Evolutionary conservation across 2,888 invertebrate genomes (phyloP).

Genomic region (Lochmaea crataegi): DNA sequence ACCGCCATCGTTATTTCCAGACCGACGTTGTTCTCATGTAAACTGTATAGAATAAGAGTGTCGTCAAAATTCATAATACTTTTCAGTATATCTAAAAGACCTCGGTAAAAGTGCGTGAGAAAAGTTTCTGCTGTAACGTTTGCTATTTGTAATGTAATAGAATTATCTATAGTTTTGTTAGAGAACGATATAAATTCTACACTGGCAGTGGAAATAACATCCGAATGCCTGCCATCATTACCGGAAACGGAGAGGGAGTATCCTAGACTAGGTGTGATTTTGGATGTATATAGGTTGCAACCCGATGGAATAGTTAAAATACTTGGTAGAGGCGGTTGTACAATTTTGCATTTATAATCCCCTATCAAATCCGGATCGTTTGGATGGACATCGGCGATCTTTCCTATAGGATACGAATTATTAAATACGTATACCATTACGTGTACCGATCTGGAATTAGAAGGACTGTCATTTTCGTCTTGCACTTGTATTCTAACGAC

Average conservation of each 20-base stretch:
- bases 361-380: slow-evolving; percentile 92
- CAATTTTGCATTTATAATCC: slow-evolving; percentile 86
- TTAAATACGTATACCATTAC: slow-evolving; percentile 83
- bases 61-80: slow-evolving; percentile 74
- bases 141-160: slow-evolving; percentile 79
- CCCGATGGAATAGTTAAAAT: slow-evolving; percentile 78
- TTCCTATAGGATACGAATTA: slow-evolving; percentile 79
- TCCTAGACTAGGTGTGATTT: slow-evolving; percentile 77
- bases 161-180: slow-evolving; percentile 85
- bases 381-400: slow-evolving; percentile 91
- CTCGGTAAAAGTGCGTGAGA: slow-evolving; percentile 80
- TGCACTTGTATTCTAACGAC: slow-evolving; percentile 79
- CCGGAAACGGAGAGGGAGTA: slow-evolving; percentile 85
- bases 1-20: slow-evolving; percentile 81
- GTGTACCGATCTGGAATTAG: slow-evolving; percentile 83
- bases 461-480: slow-evolving; percentile 93
- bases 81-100: slow-evolving; percentile 78
- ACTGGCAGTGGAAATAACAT: slow-evolving; percentile 88
- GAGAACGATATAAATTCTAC: slow-evolving; percentile 85
- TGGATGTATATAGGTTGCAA: slow-evolving; percentile 83
- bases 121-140: slow-evolving; percentile 82
- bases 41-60: slow-evolving; percentile 77
- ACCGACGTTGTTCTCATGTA: slow-evolving; percentile 74
- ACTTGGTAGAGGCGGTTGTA: slow-evolving; percentile 72
- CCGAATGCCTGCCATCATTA: slow-evolving; percentile 88